A percentile compares a stretch with the other conserved stretches of the same genome.
Evolutionary conservation across 2,888 invertebrate species (phyloP).

Genomic region (Poecilus cupreus): DNA sequence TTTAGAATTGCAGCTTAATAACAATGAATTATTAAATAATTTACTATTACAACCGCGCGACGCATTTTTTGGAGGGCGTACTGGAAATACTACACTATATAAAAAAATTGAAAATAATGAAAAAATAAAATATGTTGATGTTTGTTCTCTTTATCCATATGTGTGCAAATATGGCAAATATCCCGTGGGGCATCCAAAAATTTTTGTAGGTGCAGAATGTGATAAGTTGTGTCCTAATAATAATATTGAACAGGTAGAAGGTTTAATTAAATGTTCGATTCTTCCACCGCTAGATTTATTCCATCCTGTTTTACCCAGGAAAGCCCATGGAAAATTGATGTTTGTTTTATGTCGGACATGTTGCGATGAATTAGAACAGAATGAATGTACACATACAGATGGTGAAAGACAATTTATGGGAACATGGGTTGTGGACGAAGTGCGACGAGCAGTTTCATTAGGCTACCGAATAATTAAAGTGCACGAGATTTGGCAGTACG

Average conservation of each 20-base stretch:
- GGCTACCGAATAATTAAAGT: slow-evolving; percentile 67
- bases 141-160: slow-evolving; percentile 40
- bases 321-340: not conserved
- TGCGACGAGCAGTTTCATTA: slow-evolving; percentile 65
- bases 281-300: not conserved
- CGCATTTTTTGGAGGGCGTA: slow-evolving; percentile 25
- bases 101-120: slow-evolving; percentile 14
- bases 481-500: slow-evolving; percentile 68
- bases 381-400: slow-evolving; percentile 66
- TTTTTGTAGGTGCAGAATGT: slow-evolving; percentile 26
- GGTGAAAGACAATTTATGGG: slow-evolving; percentile 62
- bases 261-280: slow-evolving; percentile 35
- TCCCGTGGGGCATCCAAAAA: slow-evolving; percentile 43
- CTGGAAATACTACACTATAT: slow-evolving; percentile 4
- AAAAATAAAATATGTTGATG: slow-evolving; percentile 50
- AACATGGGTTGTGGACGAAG: slow-evolving; percentile 68
- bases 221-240: slow-evolving; percentile 1
- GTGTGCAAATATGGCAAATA: slow-evolving; percentile 43
- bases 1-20: not conserved
- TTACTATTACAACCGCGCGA: slow-evolving; percentile 24
- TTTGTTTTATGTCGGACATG: slow-evolving; percentile 64
- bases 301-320: slow-evolving; percentile 13
- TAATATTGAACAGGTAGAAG: too few species aligned
- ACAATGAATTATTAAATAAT: not conserved
- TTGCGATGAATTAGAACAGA: slow-evolving; percentile 63